Evolutionary conservation across 2,113 vertebrate genomes (phyloP), one percentile per base, ranked within the genome.

Genomic region (Ceyx margarethae): DNA sequence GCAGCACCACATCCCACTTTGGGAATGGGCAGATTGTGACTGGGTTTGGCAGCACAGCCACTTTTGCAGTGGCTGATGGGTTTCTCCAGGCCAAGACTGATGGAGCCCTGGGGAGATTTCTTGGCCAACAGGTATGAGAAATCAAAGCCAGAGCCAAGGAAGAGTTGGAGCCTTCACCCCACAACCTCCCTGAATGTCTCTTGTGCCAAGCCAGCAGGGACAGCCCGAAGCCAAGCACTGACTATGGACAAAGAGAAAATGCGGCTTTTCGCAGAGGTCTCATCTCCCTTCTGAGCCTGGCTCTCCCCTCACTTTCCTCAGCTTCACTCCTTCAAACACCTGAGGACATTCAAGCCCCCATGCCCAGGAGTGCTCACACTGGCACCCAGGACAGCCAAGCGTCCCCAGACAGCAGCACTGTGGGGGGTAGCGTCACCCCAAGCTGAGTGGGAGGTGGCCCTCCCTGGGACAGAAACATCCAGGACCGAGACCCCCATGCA

Each of bases 401-500:
- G 61, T 31, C 16, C 58, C 43, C 61, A 71, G 56, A 4, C 67
- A 85, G 57, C 0, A 0, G 67, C 54, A 60, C 40, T 3, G 3
- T 0, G 1, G n/a, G 11, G 31, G 46, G 21, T 10, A 37, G 37
- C 37, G 37, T 9, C 35, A 25, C 26, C 31, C 50, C 0, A 4
- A 64, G 19, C 48, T 0, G 0, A 54, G 20, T 15, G 31, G 48
- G 31, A 84, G 4, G 9, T 57, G 51, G 11, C 45, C 23, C 40
- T 76, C 35, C 37, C 50, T 20, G 18, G 62, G 66, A 72, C 35
- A 90, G 56, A 79, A 84, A 73, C 1, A 1, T 26, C 62, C 25
- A 21, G 53, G 76, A 82, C 29, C 1, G 2, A 75, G 33, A 40
- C 21, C 12, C 20, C 17, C 3, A 1, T 5, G 19, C 1, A 4